phyloP scores from a whole-genome alignment of 2,113 vertebrate species.

The Pachypanchax playfairii region DNA sequence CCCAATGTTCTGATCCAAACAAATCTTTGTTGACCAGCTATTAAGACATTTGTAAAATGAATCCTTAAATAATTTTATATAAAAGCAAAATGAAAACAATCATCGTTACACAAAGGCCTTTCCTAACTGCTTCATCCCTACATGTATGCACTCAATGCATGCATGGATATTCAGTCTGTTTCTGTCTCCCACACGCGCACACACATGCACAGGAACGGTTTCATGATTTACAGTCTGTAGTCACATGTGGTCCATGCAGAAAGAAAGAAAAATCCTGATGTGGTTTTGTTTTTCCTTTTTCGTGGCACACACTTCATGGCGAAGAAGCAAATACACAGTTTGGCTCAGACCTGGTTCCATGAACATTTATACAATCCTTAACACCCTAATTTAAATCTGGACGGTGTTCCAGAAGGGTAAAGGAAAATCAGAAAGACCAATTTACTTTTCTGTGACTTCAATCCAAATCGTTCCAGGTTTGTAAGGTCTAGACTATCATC shows the following conservation, averaged over 20 bases:
- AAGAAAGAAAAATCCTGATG: slow-evolving; percentile 60
- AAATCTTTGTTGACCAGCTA: slow-evolving; percentile 35
- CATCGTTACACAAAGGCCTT: slow-evolving; percentile 34
- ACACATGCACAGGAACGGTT: slow-evolving; percentile 33
- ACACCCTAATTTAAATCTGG: slow-evolving; percentile 11
- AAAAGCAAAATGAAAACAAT: slow-evolving; percentile 68
- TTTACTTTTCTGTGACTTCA: slow-evolving; percentile 8
- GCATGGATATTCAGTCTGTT: slow-evolving; percentile 17
- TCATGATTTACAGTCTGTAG: slow-evolving; percentile 51
- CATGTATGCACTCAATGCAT: slow-evolving; percentile 34
- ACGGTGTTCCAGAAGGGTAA: slow-evolving; percentile 22
- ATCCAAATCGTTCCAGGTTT: slow-evolving; percentile 22
- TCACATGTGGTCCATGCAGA: slow-evolving; percentile 73
- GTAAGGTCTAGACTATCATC: slow-evolving; percentile 32
- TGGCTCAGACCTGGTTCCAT: slow-evolving; percentile 57
- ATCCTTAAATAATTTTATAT: slow-evolving; percentile 79
- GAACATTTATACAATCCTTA: slow-evolving; percentile 39
- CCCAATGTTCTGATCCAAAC: slow-evolving; percentile 16
- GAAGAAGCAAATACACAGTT: slow-evolving; percentile 60
- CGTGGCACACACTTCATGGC: slow-evolving; percentile 60
- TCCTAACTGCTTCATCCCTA: slow-evolving; percentile 35
- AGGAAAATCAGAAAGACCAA: not conserved
- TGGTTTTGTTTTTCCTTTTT: slow-evolving; percentile 27
- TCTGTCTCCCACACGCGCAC: slow-evolving; percentile 1
- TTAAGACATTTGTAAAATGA: slow-evolving; percentile 50